These are phyloP conservation scores for Keiferia lycopersicella DNA, from an alignment of 2,888 invertebrate genomes.

Conservation along the genomic window DNA sequence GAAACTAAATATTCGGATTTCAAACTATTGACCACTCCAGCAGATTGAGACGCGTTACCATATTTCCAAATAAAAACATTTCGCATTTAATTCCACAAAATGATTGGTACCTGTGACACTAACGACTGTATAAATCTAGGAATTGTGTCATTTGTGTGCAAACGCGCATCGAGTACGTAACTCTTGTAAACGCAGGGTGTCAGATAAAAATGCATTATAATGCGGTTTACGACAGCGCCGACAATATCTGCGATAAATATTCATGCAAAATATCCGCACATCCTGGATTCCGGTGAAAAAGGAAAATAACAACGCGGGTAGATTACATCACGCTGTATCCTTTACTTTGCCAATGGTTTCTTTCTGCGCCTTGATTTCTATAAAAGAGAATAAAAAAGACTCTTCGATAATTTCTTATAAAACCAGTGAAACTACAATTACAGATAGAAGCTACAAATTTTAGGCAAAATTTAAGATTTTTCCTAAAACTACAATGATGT, in stretches of 20 bases:
- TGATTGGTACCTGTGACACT: no score
- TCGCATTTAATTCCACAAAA: no score
- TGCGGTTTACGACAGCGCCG: slow-evolving; percentile 69
- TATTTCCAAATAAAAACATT: no score
- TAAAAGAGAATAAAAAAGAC: no score
- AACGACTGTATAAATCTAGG: not conserved
- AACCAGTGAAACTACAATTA: no score
- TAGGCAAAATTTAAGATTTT: no score
- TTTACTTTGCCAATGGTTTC: slow-evolving; percentile 15
- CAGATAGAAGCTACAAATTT: no score
- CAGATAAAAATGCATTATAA: slow-evolving; percentile 75
- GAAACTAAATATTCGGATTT: no score
- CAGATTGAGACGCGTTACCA: no score
- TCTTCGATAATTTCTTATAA: no score
- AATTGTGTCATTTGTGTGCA: not conserved
- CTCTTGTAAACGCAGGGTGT: slow-evolving; percentile 41
- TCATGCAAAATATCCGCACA: slow-evolving; percentile 71
- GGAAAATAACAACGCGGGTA: slow-evolving; percentile 72
- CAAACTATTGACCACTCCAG: no score
- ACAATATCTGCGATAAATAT: slow-evolving; percentile 72
- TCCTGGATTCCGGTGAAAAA: slow-evolving; percentile 78
- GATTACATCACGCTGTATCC: slow-evolving; percentile 54
- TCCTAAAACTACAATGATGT: not conserved
- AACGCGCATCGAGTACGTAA: slow-evolving; percentile 12
- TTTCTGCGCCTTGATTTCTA: not conserved